Evolutionary conservation across 2,888 invertebrate species (phyloP), one percentile per base, ranked within the genome.

Genomic region (Meteorus cinctellus): DNA sequence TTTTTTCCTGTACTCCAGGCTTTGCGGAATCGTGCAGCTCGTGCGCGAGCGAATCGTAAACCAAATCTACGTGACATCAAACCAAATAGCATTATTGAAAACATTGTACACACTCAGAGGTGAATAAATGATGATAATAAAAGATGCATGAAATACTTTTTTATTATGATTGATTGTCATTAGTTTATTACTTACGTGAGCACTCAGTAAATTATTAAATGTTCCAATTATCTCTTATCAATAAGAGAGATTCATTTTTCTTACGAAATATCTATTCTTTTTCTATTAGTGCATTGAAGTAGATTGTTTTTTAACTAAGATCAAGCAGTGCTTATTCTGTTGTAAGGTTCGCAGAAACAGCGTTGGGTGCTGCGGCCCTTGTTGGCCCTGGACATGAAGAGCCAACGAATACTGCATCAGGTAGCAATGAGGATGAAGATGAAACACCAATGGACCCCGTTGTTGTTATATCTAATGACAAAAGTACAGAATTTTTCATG

Each of bases 321-420:
- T 89, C 89, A 89, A 86, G 89, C 88, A 89, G 89, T 88, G 89
- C 86, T 85, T 89, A 87, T 89, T 89, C 87, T 89, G 89, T 89
- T 87, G 89, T 88, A 89, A 92, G 94, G 84, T 91, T 96, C 85
- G 95, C 95, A 59, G 96, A 96, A 90, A 96, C 96, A 51, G 94
- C 94, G 60, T 89, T 96, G 79, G 92, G 92, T 75, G 92, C 93
- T 31, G 90, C 91, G 76, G 92, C 93, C 66, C 89, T 93, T 79
- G 89, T 89, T 70, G 88, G 89, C 31, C 91, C 93, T 24, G 93
- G 94, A 81, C 94, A 95, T 78, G 96, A 96, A 87, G 93, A 94
- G 85, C 95, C 96, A 70, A 97, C 97, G 24, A 97, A 97, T 88
- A 97, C 97, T 10, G 97, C 96, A 14, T 96, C 96, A 5, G 96